Conservation (phyloP, 1,140 invertebrate genomes). For the Pemphigus obesinymphae region DNA sequence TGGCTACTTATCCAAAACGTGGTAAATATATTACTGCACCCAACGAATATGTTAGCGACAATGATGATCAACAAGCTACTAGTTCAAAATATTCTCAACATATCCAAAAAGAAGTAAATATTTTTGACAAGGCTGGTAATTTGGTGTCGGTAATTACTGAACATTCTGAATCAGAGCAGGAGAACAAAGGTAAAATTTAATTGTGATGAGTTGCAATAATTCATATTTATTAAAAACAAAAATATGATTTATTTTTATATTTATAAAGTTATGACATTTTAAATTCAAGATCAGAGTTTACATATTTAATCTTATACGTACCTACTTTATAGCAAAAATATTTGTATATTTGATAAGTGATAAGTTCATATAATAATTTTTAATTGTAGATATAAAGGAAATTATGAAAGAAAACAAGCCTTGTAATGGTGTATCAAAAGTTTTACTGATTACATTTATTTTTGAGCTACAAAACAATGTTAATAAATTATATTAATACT, state of each 20-base stretch:
- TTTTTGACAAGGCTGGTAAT: slow-evolving; percentile 35
- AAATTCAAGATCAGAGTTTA: slow-evolving; percentile 25
- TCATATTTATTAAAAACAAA: not conserved
- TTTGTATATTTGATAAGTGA: not conserved
- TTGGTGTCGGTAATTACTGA: slow-evolving; percentile 40
- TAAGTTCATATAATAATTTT: slow-evolving; percentile 4
- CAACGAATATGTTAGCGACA: slow-evolving; percentile 37
- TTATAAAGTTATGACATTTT: not conserved
- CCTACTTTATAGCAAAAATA: not conserved
- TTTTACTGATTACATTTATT: slow-evolving; percentile 11
- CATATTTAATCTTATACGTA: slow-evolving; percentile 2
- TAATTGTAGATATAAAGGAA: slow-evolving; percentile 32
- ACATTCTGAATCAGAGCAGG: slow-evolving; percentile 28
- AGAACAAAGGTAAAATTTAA: slow-evolving; percentile 40
- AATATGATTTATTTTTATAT: not conserved
- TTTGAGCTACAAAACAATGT: slow-evolving; percentile 8
- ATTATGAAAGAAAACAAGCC: slow-evolving; percentile 36
- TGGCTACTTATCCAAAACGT: slow-evolving; percentile 21
- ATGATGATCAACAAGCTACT: slow-evolving; percentile 30
- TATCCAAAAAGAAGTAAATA: slow-evolving; percentile 37
- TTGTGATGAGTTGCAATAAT: slow-evolving; percentile 28
- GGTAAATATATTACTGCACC: slow-evolving; percentile 34
- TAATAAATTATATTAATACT: slow-evolving; percentile 36
- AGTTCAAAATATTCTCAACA: slow-evolving; percentile 38
- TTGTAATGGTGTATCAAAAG: slow-evolving; percentile 40